Conservation (phyloP, 2,797 vertebrate species). For the Lacerta agilis region DNA sequence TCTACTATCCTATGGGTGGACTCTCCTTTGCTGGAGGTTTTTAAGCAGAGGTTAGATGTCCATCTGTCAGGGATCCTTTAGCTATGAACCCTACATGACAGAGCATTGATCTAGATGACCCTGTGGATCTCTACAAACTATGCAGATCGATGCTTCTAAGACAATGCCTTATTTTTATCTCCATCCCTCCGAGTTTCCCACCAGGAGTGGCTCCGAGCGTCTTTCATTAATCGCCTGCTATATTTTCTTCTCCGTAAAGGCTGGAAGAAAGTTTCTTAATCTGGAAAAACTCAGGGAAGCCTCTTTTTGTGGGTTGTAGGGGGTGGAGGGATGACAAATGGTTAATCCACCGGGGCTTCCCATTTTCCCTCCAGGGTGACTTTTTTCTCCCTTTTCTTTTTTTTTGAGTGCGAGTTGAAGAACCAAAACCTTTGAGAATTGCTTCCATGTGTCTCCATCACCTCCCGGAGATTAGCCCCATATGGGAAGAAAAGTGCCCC, state of each 20-base stretch:
- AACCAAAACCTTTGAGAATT: constrained; percentile 69
- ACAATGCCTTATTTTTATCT: rapidly evolving
- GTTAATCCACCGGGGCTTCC: neutral
- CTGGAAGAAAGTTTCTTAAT: neutral
- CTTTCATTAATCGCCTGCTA: neutral
- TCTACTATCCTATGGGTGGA: too few relatives aligned
- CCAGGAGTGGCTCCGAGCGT: neutral
- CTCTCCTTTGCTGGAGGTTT: too few relatives aligned
- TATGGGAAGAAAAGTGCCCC: constrained; percentile 59
- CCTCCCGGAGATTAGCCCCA: constrained; percentile 75
- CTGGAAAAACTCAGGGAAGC: constrained; percentile 14
- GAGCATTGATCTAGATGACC: too few relatives aligned
- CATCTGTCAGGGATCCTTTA: neutral
- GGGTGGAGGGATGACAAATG: neutral
- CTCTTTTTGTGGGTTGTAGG: constrained; percentile 13
- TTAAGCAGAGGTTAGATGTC: too few relatives aligned
- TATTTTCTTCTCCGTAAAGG: neutral
- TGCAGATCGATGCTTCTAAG: too few relatives aligned
- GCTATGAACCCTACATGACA: too few relatives aligned
- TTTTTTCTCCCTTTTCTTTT: neutral
- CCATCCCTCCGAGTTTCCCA: constrained; percentile 7
- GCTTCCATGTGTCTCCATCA: constrained; percentile 67
- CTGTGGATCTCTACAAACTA: too few relatives aligned
- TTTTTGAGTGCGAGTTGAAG: constrained; percentile 70
- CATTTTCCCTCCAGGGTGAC: constrained; percentile 52